Percentiles rank a stretch among this genome's conserved stretches.
Conservation (phyloP, 2,888 invertebrate species). For the Hypsopygia costalis region DNA sequence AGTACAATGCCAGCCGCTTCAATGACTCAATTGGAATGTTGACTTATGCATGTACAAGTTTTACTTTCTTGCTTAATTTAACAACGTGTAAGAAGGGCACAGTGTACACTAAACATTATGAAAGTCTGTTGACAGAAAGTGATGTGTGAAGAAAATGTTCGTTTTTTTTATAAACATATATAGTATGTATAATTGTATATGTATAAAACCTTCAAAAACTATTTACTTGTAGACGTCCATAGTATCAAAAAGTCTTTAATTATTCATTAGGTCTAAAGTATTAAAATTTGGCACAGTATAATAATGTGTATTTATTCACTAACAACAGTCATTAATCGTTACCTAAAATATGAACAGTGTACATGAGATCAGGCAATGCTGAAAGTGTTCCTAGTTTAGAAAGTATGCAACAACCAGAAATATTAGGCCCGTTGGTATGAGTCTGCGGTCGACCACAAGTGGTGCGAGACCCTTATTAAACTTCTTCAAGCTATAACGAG, state of each 20-base stretch:
- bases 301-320: too few relatives aligned
- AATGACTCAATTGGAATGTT: neutral
- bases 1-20: slow-evolving; percentile 7
- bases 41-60: slow-evolving; percentile 3
- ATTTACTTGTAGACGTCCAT: too few relatives aligned
- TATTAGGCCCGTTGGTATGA: neutral
- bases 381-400: slow-evolving; percentile 1
- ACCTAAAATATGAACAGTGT: too few relatives aligned
- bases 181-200: too few relatives aligned
- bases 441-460: slow-evolving; percentile 5
- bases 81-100: neutral
- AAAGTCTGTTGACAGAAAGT: slow-evolving; percentile 4
- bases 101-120: neutral
- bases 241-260: too few relatives aligned
- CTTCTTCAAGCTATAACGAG: too few relatives aligned
- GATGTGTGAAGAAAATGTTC: neutral
- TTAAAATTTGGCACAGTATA: too few relatives aligned
- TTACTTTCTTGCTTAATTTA: slow-evolving; percentile 5
- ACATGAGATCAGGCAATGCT: too few relatives aligned
- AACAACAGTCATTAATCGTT: too few relatives aligned
- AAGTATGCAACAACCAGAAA: slow-evolving; percentile 1
- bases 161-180: too few relatives aligned
- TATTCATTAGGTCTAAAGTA: too few relatives aligned
- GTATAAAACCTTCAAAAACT: too few relatives aligned
- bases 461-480: slow-evolving; percentile 5